Conservation (phyloP, 2,113 vertebrate genomes). For the Cathartes aura region DNA sequence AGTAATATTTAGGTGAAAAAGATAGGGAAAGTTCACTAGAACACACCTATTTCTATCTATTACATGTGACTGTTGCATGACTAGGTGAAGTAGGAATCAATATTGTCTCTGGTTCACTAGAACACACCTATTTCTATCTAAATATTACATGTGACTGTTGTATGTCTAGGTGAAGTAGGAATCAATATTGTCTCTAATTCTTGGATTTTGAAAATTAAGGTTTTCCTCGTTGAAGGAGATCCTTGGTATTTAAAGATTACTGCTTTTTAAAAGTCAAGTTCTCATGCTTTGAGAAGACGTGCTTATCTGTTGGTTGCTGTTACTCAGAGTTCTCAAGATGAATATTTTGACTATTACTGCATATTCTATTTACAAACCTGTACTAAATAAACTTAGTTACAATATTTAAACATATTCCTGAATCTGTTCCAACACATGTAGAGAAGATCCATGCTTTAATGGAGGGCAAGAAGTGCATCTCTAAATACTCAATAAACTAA, state of each 20-base stretch:
- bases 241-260: background rate
- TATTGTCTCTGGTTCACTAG: background rate
- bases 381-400: background rate
- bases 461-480: background rate
- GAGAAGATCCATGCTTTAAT: background rate
- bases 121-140: background rate
- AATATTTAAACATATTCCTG: background rate
- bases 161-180: background rate
- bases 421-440: background rate
- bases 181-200: background rate
- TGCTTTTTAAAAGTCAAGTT: background rate
- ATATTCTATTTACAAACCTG: background rate
- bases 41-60: background rate
- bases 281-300: fast-evolving
- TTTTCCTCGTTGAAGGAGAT: background rate
- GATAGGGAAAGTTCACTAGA: background rate
- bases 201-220: background rate
- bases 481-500: background rate
- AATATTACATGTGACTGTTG: background rate
- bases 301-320: background rate
- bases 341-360: background rate
- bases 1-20: background rate
- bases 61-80: background rate
- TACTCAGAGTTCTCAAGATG: background rate
- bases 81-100: background rate